phyloP scores from a whole-genome alignment of 2,113 vertebrate species.

The Baryphthengus martii region DNA sequence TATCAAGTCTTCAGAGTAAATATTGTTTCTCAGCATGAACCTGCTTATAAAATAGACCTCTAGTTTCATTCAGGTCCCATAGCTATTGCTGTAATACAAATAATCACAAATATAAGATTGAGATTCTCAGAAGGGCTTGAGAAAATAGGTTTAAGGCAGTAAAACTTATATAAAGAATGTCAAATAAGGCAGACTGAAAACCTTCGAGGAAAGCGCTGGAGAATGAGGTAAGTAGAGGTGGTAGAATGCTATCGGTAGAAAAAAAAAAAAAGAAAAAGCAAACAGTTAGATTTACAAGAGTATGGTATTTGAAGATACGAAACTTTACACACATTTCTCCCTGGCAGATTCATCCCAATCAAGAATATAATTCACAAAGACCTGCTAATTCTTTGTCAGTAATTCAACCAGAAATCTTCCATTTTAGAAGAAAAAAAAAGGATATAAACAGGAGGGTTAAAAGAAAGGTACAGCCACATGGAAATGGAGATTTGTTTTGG shows the following conservation, averaged over 20 bases:
- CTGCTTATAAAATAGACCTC: conserved; percentile 19
- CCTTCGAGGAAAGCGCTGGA: neutral
- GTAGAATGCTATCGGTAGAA: neutral
- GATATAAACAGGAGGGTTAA: neutral
- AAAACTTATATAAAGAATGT: conserved; percentile 4
- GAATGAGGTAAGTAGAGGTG: neutral
- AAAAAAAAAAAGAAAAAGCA: accelerated
- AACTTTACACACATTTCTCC: neutral
- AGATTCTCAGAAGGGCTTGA: conserved; percentile 8
- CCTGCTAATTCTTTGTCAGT: neutral
- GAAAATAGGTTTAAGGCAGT: conserved; percentile 2
- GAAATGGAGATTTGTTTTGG: neutral
- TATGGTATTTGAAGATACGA: neutral
- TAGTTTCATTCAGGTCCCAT: neutral
- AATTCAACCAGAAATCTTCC: neutral
- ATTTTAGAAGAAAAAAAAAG: neutral
- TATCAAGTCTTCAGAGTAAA: conserved; percentile 23
- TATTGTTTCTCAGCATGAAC: conserved; percentile 17
- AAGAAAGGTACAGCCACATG: neutral
- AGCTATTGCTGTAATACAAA: conserved; percentile 33
- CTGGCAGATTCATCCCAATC: neutral
- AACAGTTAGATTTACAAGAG: neutral
- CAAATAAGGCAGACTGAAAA: neutral
- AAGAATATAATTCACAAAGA: neutral
- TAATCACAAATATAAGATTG: conserved; percentile 30